Base-by-base conservation (phyloP, 1,140 invertebrate genomes). In the Dendrolimus punctatus region DNA sequence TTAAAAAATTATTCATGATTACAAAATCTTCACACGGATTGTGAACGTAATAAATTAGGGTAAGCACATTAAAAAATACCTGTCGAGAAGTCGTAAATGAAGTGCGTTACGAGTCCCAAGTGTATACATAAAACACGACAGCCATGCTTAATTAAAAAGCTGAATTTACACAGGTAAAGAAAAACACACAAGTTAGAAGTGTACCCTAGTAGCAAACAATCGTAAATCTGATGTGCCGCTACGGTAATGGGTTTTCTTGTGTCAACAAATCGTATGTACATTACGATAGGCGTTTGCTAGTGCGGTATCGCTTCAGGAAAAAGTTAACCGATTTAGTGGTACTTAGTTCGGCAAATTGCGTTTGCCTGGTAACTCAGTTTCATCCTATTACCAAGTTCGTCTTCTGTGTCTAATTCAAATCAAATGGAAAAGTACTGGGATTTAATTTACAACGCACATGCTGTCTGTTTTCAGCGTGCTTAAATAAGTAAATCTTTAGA, bases 201-300 rank as follows among this genome's bases (percentile, higher is more conserved):
- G 54, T 55, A 38, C 57, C 54, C 51, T 44, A 57, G 57, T 53
- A 57, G 64, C 62, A 68, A 70, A 70, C 63, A 70, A 60, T 66
- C 65, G 67, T 73, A 73, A 73, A 73, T 70, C 70, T 60, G 60
- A 66, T 64, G 63, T 58, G 58, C 60, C 58, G 63, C 60, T 57
- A 53, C 61, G 48, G 61, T 73, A 70, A 73, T 73, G 64, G 70
- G 64, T 73, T 73, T 70, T 67, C 70, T 67, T 66, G 55, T 68
- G 67, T 73, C 64, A 73, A 73, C 67, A 73, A 61, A 63, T 60
- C 64, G 62, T 60, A 57, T 60, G 62, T 65, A 60, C 47, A 54
- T 62, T 62, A 60, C 51, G 55, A 61, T 57, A 59, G 55, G 48
- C 44, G 49, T 10, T 51, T 54, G 51, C 44, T 56, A 49, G 39